A percentile compares a stretch with the other conserved stretches of the same genome.
These are phyloP conservation scores for Oopsacas minuta DNA, from an alignment of 37 sponge, comb jelly and placozoan genomes.

Conservation along the genomic window DNA sequence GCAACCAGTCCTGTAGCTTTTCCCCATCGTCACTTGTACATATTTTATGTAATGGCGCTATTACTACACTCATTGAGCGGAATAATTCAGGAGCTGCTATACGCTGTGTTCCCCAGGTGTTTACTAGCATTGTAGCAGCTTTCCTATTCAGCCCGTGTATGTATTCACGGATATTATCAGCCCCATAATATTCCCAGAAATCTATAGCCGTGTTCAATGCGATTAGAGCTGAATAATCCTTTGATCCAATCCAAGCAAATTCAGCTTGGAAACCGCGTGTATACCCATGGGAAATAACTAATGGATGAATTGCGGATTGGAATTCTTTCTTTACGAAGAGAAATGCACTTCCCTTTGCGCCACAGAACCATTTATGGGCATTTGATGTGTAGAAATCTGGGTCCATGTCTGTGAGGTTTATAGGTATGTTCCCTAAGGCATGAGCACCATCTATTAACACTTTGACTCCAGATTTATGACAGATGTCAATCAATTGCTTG, in stretches of 20 bases:
- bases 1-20: not conserved
- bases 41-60: not conserved
- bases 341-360: constrained; percentile 68
- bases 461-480: constrained; percentile 34
- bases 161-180: constrained; percentile 40
- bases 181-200: constrained; percentile 54
- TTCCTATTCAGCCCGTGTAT: constrained; percentile 25
- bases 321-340: constrained; percentile 43
- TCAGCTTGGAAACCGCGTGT: constrained; percentile 50
- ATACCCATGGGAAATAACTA: constrained; percentile 63
- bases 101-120: not conserved
- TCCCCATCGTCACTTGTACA: not conserved
- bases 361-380: constrained; percentile 74
- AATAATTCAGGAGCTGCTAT: not conserved
- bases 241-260: constrained; percentile 51
- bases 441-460: constrained; percentile 90
- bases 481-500: constrained; percentile 19
- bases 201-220: constrained; percentile 34
- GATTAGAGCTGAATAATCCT: not conserved
- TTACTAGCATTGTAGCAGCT: constrained; percentile 34
- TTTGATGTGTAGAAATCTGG: constrained; percentile 72
- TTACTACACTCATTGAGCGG: not conserved
- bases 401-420: constrained; percentile 56
- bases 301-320: constrained; percentile 37
- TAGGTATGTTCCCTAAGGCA: constrained; percentile 47